These are phyloP conservation scores for Matsumurasca onukii DNA, from an alignment of 1,140 invertebrate species.

Conservation along the genomic window DNA sequence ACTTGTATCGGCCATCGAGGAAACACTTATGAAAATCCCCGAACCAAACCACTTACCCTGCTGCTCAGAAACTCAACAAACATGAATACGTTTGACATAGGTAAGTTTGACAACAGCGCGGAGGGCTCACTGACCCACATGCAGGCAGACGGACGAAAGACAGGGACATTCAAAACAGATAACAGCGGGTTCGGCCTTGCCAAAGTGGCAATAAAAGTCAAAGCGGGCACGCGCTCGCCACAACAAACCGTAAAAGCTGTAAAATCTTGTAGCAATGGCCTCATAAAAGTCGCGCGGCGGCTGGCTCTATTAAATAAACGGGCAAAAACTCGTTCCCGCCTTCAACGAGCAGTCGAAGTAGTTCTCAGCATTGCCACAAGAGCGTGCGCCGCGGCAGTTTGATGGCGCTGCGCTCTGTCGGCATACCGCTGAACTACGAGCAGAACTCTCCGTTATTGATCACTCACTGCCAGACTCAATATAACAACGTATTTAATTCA, in stretches of 20 bases:
- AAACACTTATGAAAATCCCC: too few species aligned
- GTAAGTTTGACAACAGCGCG: too few species aligned
- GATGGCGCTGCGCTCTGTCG: neutral
- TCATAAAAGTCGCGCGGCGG: slow-evolving; percentile 16
- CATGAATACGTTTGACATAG: too few species aligned
- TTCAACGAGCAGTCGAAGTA: neutral
- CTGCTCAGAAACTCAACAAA: too few species aligned
- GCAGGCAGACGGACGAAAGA: neutral
- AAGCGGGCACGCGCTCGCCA: slow-evolving; percentile 2
- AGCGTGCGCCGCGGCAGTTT: neutral
- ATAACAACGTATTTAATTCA: too few species aligned
- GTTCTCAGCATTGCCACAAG: neutral
- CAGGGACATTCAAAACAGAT: neutral
- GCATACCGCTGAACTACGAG: slow-evolving; percentile 6
- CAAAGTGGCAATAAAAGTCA: neutral
- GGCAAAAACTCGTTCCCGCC: slow-evolving; percentile 22
- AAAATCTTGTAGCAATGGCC: slow-evolving; percentile 25
- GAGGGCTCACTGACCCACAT: neutral
- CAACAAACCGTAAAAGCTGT: slow-evolving; percentile 24
- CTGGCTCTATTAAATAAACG: slow-evolving; percentile 14
- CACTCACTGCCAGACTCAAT: too few species aligned
- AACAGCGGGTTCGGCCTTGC: too few species aligned
- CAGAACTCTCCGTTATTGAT: neutral
- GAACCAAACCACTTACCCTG: too few species aligned
- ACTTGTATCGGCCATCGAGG: too few species aligned